Conservation (phyloP, 64 coral and sea anemone species). For the Acropora yongei region DNA sequence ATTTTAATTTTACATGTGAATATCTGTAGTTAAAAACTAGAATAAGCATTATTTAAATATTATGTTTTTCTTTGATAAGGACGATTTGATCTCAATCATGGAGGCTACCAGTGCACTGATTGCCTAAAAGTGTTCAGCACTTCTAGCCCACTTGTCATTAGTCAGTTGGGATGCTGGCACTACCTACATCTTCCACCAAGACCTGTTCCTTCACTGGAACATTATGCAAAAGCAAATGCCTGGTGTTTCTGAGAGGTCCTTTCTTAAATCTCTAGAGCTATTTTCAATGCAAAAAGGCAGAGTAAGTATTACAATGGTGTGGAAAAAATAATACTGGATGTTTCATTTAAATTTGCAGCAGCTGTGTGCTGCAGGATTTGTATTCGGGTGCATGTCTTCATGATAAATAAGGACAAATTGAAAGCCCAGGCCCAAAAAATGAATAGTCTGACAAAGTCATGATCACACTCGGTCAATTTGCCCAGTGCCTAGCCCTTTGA, state of each 20-base stretch:
- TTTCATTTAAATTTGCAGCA: background rate
- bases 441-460: too few species aligned
- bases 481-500: too few species aligned
- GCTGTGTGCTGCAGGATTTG: background rate
- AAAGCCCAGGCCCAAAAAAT: too few species aligned
- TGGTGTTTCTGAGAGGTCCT: constrained; percentile 72
- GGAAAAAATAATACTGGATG: background rate
- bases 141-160: constrained; percentile 53
- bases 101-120: constrained; percentile 3
- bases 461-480: too few species aligned
- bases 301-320: constrained; percentile 32
- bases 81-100: constrained; percentile 62
- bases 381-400: too few species aligned
- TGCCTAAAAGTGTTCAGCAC: constrained; percentile 28
- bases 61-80: constrained; percentile 45
- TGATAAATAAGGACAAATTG: too few species aligned
- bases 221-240: constrained; percentile 72
- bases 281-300: constrained; percentile 61
- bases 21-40: too few species aligned
- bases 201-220: constrained; percentile 70
- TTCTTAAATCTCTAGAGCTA: constrained; percentile 67
- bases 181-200: constrained; percentile 67
- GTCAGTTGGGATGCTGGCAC: constrained; percentile 65
- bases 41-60: background rate
- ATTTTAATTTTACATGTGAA: too few species aligned